phyloP scores from a whole-genome alignment of 2,797 vertebrate genomes.

The Chloroceryle amazona region DNA sequence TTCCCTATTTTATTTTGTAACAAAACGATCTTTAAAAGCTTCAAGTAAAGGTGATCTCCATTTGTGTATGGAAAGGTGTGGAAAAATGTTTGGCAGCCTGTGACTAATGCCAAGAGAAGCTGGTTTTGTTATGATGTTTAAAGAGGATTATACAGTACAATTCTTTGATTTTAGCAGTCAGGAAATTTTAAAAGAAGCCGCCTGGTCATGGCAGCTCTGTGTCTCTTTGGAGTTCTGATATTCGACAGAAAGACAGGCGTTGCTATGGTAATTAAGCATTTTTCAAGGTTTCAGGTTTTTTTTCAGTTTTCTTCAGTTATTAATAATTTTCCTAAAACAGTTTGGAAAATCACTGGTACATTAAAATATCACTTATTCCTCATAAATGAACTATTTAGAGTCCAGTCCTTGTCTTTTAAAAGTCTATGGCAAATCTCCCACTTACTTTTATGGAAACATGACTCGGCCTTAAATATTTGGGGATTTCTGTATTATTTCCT shows the following conservation, averaged over 20 bases:
- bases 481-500: slow-evolving; percentile 27
- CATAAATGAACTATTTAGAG: slow-evolving; percentile 37
- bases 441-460: slow-evolving; percentile 14
- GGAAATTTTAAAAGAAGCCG: slow-evolving; percentile 1
- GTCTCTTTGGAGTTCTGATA: slow-evolving; percentile 21
- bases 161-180: slow-evolving; percentile 26
- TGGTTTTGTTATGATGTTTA: not conserved
- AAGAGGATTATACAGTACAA: not conserved
- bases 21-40: not conserved
- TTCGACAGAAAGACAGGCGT: slow-evolving; percentile 8
- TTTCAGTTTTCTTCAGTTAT: slow-evolving; percentile 57
- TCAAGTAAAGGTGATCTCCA: not conserved
- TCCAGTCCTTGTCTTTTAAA: slow-evolving; percentile 22
- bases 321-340: slow-evolving; percentile 69
- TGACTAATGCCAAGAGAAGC: not conserved
- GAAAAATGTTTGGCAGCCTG: not conserved
- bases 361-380: slow-evolving; percentile 49
- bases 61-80: slow-evolving; percentile 4
- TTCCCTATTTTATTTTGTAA: not conserved
- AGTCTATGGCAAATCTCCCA: not conserved
- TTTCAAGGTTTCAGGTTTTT: slow-evolving; percentile 21
- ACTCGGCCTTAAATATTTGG: slow-evolving; percentile 28
- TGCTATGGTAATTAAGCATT: slow-evolving; percentile 70
- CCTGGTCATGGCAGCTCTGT: slow-evolving; percentile 5
- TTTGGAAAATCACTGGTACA: slow-evolving; percentile 16